These are phyloP conservation scores for Globicephala melas DNA, from an alignment of 2,113 vertebrate genomes.

Conservation along the genomic window DNA sequence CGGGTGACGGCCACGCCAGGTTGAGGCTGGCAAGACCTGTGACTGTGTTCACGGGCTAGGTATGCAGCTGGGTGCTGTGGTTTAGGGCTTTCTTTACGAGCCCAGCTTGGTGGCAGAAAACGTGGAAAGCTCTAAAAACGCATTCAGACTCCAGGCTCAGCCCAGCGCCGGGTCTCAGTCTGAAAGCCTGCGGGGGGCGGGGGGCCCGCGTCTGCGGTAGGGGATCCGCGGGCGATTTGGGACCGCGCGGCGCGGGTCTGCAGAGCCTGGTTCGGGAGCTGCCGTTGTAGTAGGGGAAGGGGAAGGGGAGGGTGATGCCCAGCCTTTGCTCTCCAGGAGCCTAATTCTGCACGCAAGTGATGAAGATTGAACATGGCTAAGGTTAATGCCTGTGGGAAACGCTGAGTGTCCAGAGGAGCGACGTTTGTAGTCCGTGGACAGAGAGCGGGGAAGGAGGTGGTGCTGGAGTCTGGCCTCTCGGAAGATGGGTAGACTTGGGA, in stretches of 20 bases:
- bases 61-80: neutral
- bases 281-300: rapidly evolving
- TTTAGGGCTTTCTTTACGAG: neutral
- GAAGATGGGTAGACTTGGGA: neutral
- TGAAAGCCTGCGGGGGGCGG: neutral
- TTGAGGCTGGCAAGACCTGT: neutral
- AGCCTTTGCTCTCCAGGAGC: neutral
- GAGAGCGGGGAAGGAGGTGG: neutral
- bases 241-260: neutral
- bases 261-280: neutral
- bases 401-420: rapidly evolving
- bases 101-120: neutral
- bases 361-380: neutral
- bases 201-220: neutral
- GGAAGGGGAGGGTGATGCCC: neutral
- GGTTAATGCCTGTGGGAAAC: neutral
- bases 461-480: neutral
- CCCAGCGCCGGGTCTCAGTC: neutral
- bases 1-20: neutral
- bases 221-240: neutral
- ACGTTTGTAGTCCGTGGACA: neutral
- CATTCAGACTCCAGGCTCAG: neutral
- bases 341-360: neutral
- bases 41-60: neutral
- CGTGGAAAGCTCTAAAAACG: neutral